phyloP scores from a whole-genome alignment of 2,888 invertebrate species.

The Lepidocyrtinus sp. region DNA sequence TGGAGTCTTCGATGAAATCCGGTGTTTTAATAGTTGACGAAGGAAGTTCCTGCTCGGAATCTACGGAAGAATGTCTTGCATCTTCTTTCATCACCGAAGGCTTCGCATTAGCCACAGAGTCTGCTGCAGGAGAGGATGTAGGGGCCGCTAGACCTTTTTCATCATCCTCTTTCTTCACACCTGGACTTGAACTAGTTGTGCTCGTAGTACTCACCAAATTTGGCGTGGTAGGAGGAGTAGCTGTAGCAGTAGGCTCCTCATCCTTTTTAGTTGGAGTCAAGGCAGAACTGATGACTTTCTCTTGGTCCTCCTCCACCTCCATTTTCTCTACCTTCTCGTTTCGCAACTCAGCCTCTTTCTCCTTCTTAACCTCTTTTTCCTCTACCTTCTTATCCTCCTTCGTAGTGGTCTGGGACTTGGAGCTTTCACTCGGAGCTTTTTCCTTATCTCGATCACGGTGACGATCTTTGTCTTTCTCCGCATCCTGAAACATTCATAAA shows the following conservation, averaged over 20 bases:
- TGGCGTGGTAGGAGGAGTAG: neutral
- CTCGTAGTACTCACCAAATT: too few species aligned
- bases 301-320: neutral
- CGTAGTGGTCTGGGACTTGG: conserved; percentile 1
- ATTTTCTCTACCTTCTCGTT: neutral
- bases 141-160: neutral
- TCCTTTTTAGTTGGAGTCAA: too few species aligned
- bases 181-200: too few species aligned
- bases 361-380: neutral
- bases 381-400: conserved; percentile 18
- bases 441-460: conserved; percentile 65
- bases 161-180: neutral
- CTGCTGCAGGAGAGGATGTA: neutral
- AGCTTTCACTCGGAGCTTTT: conserved; percentile 64
- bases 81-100: neutral
- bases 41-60: conserved; percentile 68
- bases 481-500: conserved; percentile 47
- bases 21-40: conserved; percentile 70
- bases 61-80: conserved; percentile 53
- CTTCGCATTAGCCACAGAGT: neutral
- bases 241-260: too few species aligned
- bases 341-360: too few species aligned
- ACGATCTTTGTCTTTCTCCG: conserved; percentile 37
- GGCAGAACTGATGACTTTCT: too few species aligned
- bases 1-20: conserved; percentile 64